Percentiles rank a stretch among this genome's conserved stretches.
These are phyloP conservation scores for Agrochola circellaris DNA, from an alignment of 2,888 invertebrate species.

Conservation along the genomic window DNA sequence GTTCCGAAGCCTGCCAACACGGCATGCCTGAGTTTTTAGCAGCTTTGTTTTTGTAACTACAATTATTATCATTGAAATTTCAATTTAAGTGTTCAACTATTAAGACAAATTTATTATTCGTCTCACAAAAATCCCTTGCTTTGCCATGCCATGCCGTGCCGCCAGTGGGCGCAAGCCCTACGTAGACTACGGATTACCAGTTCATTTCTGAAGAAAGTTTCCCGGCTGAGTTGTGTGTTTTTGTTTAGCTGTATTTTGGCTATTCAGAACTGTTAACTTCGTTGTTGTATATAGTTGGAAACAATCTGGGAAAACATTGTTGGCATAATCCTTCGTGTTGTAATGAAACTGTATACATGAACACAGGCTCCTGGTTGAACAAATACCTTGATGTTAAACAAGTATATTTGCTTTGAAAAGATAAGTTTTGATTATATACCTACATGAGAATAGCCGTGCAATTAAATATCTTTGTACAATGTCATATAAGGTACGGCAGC, in stretches of 20 bases:
- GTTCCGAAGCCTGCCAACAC: no score
- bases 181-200: slow-evolving; percentile 31
- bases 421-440: slow-evolving; percentile 15
- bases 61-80: no score
- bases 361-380: slow-evolving; percentile 19
- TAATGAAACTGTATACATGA: slow-evolving; percentile 29
- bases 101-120: no score
- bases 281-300: slow-evolving; percentile 54
- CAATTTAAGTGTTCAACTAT: no score
- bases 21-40: no score
- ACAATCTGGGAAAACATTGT: slow-evolving; percentile 59
- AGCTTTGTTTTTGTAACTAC: no score
- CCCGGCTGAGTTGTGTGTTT: slow-evolving; percentile 41
- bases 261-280: slow-evolving; percentile 52
- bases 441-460: not conserved
- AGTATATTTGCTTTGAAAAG: slow-evolving; percentile 32
- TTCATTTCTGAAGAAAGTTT: slow-evolving; percentile 59
- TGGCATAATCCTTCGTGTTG: slow-evolving; percentile 41
- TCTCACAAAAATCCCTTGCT: no score
- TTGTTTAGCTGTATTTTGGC: slow-evolving; percentile 50
- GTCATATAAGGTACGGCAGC: not conserved
- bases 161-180: no score
- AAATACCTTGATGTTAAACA: slow-evolving; percentile 21
- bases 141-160: no score
- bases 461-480: not conserved